These are phyloP conservation scores for Coecobrya sp. DNA, from an alignment of 2,888 invertebrate genomes.

Conservation along the genomic window DNA sequence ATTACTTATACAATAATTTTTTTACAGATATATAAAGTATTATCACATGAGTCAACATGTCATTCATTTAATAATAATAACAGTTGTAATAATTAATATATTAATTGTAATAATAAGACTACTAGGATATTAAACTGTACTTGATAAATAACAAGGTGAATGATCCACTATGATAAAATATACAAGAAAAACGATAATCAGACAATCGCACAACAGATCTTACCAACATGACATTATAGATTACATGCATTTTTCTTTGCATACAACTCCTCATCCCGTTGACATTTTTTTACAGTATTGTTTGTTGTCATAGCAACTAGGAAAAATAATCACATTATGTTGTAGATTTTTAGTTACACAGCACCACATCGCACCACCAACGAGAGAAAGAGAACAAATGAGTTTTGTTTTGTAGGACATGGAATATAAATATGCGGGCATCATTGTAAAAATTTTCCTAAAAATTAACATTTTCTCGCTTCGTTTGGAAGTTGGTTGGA, in stretches of 20 bases:
- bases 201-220: neutral
- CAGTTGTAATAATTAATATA: neutral
- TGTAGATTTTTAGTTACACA: neutral
- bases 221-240: neutral
- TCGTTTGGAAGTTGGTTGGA: too few species aligned
- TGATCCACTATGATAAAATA: neutral
- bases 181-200: neutral
- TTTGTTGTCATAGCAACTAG: neutral
- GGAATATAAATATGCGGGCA: neutral
- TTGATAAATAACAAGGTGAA: neutral
- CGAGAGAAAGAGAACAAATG: neutral
- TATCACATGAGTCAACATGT: slow-evolving; percentile 75
- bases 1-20: neutral
- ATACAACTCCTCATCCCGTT: too few species aligned
- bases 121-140: neutral
- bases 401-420: neutral
- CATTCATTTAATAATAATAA: slow-evolving; percentile 37
- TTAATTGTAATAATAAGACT: neutral
- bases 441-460: too few species aligned
- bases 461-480: too few species aligned
- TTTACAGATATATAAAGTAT: slow-evolving; percentile 40
- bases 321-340: slow-evolving; percentile 25
- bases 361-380: slow-evolving; percentile 2
- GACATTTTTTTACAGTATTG: neutral
- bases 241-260: too few species aligned